These are phyloP conservation scores for Xestia xanthographa DNA, from an alignment of 2,888 invertebrate genomes.

Conservation along the genomic window DNA sequence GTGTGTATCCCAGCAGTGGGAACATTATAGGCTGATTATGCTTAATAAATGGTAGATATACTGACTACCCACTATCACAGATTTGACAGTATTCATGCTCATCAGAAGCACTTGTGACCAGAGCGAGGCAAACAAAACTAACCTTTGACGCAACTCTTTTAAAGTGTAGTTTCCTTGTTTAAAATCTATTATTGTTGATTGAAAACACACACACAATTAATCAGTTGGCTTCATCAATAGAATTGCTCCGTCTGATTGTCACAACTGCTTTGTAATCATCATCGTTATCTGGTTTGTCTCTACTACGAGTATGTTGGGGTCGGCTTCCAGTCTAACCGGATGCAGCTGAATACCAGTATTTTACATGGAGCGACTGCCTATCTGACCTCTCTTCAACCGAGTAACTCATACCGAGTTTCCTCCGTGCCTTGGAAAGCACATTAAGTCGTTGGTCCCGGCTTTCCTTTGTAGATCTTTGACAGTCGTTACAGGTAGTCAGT, in stretches of 20 bases:
- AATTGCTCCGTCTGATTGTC: slow-evolving; percentile 1
- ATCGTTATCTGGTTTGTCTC: neutral
- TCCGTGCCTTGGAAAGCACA: too few relatives aligned
- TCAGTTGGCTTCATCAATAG: neutral
- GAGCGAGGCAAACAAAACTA: neutral
- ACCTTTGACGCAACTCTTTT: neutral
- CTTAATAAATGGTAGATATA: too few relatives aligned
- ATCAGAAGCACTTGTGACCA: neutral
- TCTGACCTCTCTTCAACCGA: neutral
- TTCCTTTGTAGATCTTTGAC: too few relatives aligned
- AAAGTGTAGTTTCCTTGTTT: slow-evolving; percentile 5
- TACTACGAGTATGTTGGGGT: neutral
- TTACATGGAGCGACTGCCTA: neutral
- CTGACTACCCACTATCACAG: too few relatives aligned
- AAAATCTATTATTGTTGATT: slow-evolving; percentile 3
- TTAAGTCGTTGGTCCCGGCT: too few relatives aligned
- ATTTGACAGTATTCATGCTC: neutral
- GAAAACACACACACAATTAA: neutral
- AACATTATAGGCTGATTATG: too few relatives aligned
- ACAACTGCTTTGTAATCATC: neutral
- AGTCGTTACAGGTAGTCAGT: too few relatives aligned
- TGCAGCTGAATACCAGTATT: neutral
- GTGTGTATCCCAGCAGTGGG: too few relatives aligned
- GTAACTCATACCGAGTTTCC: too few relatives aligned
- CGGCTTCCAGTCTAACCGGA: neutral